Conservation (phyloP, 2,797 vertebrate species). For the Cichlasoma orientale region DNA sequence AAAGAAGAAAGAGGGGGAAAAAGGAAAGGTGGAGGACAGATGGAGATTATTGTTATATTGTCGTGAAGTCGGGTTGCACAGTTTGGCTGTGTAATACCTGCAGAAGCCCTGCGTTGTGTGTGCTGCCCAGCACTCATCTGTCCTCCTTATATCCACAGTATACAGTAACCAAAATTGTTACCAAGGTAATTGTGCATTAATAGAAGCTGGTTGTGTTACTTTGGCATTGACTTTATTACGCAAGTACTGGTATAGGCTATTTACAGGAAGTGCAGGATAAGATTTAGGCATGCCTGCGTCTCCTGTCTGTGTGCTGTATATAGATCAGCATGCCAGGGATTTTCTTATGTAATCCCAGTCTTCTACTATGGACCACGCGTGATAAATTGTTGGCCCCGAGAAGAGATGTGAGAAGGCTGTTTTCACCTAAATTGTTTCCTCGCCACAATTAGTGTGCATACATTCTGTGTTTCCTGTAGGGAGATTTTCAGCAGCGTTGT, state of each 20-base stretch:
- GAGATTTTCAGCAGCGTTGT: neutral
- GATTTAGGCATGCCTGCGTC: conserved; percentile 16
- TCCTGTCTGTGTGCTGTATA: conserved; percentile 21
- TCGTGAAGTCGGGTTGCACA: neutral
- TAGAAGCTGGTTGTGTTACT: neutral
- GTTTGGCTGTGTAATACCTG: neutral
- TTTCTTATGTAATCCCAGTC: conserved; percentile 37
- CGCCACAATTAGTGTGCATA: neutral
- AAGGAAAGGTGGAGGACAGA: neutral
- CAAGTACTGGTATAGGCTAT: conserved; percentile 20
- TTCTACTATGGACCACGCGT: conserved; percentile 5
- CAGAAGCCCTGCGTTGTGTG: neutral
- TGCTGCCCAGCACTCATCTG: neutral
- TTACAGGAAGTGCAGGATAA: conserved; percentile 32
- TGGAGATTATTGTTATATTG: neutral
- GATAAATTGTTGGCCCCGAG: conserved; percentile 15
- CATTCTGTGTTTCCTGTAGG: neutral
- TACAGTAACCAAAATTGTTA: neutral
- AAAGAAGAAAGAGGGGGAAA: neutral
- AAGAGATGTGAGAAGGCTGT: conserved; percentile 13
- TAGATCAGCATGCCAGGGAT: conserved; percentile 50
- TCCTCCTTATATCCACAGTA: neutral
- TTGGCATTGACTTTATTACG: neutral
- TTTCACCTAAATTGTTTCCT: conserved; percentile 13
- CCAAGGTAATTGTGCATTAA: neutral